A percentile compares a stretch with the other conserved stretches of the same genome.
Evolutionary conservation across 2,113 vertebrate species (phyloP).

Genomic region (Colius striatus): DNA sequence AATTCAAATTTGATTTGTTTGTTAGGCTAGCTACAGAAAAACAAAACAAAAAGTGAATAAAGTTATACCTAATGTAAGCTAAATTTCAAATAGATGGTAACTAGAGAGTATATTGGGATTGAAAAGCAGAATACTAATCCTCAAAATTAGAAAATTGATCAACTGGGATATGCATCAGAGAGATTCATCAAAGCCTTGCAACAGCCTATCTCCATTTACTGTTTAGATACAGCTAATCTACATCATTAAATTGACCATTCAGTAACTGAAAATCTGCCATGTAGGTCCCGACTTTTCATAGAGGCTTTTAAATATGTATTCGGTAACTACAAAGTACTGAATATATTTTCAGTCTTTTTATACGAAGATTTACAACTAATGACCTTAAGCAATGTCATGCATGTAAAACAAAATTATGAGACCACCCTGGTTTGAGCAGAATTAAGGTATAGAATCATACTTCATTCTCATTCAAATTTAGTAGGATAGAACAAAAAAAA

Average conservation of each 20-base stretch:
- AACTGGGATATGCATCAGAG: slow-evolving; percentile 71
- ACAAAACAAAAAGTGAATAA: background rate
- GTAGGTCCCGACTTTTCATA: slow-evolving; percentile 85
- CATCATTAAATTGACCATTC: slow-evolving; percentile 82
- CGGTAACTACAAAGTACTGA: slow-evolving; percentile 86
- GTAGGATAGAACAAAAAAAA: slow-evolving; percentile 69
- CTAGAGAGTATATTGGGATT: slow-evolving; percentile 39
- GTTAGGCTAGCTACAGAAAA: background rate
- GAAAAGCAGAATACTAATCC: slow-evolving; percentile 67
- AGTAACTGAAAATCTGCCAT: slow-evolving; percentile 83
- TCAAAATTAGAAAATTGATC: slow-evolving; percentile 77
- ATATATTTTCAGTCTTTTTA: slow-evolving; percentile 88
- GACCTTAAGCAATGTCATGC: slow-evolving; percentile 85
- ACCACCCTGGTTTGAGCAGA: slow-evolving; percentile 85
- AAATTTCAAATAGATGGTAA: slow-evolving; percentile 44
- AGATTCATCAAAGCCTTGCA: slow-evolving; percentile 76
- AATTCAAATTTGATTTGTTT: slow-evolving; percentile 51
- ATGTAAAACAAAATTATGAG: slow-evolving; percentile 88
- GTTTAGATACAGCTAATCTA: slow-evolving; percentile 82
- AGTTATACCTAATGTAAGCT: slow-evolving; percentile 28
- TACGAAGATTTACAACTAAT: slow-evolving; percentile 85
- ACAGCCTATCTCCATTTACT: slow-evolving; percentile 72
- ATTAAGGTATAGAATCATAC: slow-evolving; percentile 84
- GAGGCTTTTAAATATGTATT: slow-evolving; percentile 84
- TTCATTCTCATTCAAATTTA: slow-evolving; percentile 86